Evolutionary conservation across 2,797 vertebrate species (phyloP).

Genomic region (Buceros bicornis): DNA sequence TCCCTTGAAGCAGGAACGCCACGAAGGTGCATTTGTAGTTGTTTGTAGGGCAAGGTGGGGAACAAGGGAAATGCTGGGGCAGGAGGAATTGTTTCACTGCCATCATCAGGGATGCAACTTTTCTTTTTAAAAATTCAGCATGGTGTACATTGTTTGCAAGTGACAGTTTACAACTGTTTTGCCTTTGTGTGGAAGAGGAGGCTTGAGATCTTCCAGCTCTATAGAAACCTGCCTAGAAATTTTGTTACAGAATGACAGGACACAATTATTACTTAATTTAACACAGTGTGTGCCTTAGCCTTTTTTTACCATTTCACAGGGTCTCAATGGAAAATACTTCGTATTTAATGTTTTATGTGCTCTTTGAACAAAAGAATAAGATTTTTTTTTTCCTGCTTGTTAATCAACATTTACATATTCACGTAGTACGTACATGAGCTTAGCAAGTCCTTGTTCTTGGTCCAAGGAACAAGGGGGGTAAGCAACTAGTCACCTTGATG

Average conservation of each 20-base stretch:
- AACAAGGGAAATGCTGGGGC: background rate
- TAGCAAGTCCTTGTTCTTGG: background rate
- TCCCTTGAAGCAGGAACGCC: background rate
- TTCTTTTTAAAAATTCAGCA: background rate
- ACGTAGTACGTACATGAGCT: background rate
- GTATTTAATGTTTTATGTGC: rapidly evolving
- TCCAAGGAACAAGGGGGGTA: background rate
- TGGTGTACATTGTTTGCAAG: background rate
- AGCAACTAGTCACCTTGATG: background rate
- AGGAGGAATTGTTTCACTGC: background rate
- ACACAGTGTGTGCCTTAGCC: background rate
- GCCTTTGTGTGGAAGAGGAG: background rate
- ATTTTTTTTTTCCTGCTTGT: background rate
- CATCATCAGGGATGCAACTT: background rate
- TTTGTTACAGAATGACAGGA: background rate
- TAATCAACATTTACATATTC: background rate
- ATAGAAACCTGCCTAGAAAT: background rate
- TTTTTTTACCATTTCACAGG: background rate
- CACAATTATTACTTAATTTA: background rate
- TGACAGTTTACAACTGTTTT: background rate
- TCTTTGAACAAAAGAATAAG: background rate
- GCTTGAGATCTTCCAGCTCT: background rate
- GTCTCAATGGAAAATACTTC: background rate
- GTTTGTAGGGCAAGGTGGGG: background rate
- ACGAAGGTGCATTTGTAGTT: background rate